Evolutionary conservation across 2,113 vertebrate genomes (phyloP), one percentile per base, ranked within the genome.

Genomic region (Poecile atricapillus): DNA sequence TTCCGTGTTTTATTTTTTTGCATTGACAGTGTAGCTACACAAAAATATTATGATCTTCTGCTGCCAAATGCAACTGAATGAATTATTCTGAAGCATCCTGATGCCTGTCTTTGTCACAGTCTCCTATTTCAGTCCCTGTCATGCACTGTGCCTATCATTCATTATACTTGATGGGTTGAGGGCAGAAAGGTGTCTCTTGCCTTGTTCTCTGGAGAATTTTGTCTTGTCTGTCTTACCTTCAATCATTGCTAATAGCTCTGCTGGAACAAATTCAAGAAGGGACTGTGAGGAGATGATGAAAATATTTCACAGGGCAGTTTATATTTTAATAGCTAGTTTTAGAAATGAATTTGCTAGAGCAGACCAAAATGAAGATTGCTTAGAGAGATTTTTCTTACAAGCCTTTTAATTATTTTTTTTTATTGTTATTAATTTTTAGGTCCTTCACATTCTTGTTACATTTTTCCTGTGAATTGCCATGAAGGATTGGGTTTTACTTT

Each of bases 221-320:
- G 93, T 97, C 97, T 97, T 89, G 78, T 77, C 93, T 84, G 81
- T 92, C 96, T 98, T 93, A 97, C 90, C 98, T 99, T 98, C 98
- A 98, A 98, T 99, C 98, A 98, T 88, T 69, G 93, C 97, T 99
- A 99, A 99, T 99, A 98, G 98, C 98, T 97, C 79, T 95, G 97
- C 94, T 99, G 98, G 98, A 98, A 97, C 89, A 90, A 76, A 94
- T 89, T 98, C 98, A 98, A 96, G 94, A 92, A 93, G 92, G 81
- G 75, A 59, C 79, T 93, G 84, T 46, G 80, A 91, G 93, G 87
- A 95, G 93, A 92, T 74, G 94, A 68, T 93, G 91, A 91, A 97
- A 94, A 93, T 95, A 96, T 97, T 98, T 97, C 92, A 92, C 82
- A 77, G 88, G 60, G 47, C 71, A 60, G 82, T 97, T 97, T 93